These are phyloP conservation scores for Aplysina aerophoba DNA, from an alignment of 37 sponge, comb jelly and placozoan genomes.

Conservation along the genomic window DNA sequence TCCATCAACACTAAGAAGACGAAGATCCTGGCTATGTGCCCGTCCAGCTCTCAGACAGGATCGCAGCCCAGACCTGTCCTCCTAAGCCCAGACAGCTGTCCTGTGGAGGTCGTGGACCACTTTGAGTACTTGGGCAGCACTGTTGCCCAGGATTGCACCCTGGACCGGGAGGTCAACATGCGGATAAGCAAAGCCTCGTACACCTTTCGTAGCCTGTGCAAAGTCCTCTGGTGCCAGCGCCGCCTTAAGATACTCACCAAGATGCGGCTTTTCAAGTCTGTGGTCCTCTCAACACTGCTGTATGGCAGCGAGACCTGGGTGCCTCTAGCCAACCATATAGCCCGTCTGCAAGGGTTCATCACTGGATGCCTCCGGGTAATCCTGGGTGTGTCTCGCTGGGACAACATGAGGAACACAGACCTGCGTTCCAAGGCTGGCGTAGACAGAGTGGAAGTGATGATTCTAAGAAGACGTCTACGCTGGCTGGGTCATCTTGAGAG, in stretches of 20 bases:
- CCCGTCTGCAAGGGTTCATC: not conserved
- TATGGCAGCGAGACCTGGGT: constrained; percentile 4
- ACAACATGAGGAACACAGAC: not conserved
- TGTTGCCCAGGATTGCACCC: not conserved
- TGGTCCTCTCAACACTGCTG: not conserved
- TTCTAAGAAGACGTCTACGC: not conserved
- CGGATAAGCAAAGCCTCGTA: constrained; percentile 3
- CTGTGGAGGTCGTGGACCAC: not conserved
- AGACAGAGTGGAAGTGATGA: not conserved
- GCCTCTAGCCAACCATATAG: not conserved
- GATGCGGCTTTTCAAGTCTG: not conserved
- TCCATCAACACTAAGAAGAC: not conserved
- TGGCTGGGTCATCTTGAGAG: not conserved
- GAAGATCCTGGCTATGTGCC: not conserved
- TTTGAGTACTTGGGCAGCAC: constrained; percentile 6
- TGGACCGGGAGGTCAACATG: not conserved
- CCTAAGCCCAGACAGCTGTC: not conserved
- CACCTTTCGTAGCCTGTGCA: not conserved
- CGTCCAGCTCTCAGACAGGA: not conserved
- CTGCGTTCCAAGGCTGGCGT: not conserved
- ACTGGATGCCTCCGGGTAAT: not conserved
- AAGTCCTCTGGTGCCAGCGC: not conserved
- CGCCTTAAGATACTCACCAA: not conserved
- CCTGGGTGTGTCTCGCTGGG: not conserved
- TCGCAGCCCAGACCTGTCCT: not conserved